Base-by-base conservation (phyloP, 2,888 invertebrate genomes). In the Macrophya annulata region DNA sequence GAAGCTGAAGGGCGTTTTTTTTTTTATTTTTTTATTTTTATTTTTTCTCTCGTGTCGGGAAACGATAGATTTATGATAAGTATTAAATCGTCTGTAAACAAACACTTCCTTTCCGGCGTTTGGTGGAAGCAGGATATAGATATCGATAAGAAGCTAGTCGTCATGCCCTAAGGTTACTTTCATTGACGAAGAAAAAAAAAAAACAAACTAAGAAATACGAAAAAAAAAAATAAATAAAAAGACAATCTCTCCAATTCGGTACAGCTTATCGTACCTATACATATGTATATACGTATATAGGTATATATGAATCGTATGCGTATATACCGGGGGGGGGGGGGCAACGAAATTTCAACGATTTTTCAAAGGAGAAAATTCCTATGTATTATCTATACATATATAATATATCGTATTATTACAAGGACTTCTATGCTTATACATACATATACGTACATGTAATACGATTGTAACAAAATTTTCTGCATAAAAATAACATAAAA, bases 31-130 rank as follows among this genome's bases (percentile, higher is more conserved):
- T 15, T 71, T 31, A 40, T 37, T 21, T 71, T 71, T 31, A 15
- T 31, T 71, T 37, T 40, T 40, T 17, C 4, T 68, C 40, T 17
- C 9, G 31, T 4, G 4, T 37, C 71, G 37, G 40, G n/a, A 40
- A 74, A 74, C 45, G 72, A 74, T 21, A 21, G 72, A 74, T 74
- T 45, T 12, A 4, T n/a, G 72, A 74, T 74, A 74, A 81, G 40
- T 62, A 81, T 81, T 59, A 10, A 81, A 81, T 81, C 81, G 81
- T 81, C 43, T 62, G 81, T 62, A 81, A 81, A 81, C 81, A 62
- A 81, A 59, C 59, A 25, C 81, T 81, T 62, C 62, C 81, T 62
- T 81, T 81, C 81, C 62, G n/a, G 62, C 40, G 3, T 10, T 17
- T 31, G 43, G 43, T 25, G 51, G 17, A 77, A 25, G 9, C 25